A percentile compares a stretch with the other conserved stretches of the same genome.
Evolutionary conservation across 2,888 invertebrate genomes (phyloP).

Genomic region (Scrobipalpa atriplicella): DNA sequence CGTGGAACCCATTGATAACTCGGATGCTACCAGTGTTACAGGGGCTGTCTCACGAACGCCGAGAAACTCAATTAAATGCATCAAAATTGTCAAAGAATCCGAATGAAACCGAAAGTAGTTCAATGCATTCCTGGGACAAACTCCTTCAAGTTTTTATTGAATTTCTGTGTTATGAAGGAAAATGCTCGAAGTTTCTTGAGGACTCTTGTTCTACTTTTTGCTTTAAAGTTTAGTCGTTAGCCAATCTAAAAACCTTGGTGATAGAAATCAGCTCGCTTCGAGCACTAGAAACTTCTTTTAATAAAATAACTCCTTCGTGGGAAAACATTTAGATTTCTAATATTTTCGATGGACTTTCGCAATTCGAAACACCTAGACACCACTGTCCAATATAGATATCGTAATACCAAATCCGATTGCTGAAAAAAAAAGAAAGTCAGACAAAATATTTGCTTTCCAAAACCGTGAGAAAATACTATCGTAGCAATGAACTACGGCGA

Average conservation of each 20-base stretch:
- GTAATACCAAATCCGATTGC: constrained; percentile 45
- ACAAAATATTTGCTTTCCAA: constrained; percentile 65
- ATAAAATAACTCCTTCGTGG: neutral
- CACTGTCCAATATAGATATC: constrained; percentile 3
- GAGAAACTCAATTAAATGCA: constrained; percentile 59
- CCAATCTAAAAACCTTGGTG: neutral
- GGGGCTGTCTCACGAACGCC: constrained; percentile 72
- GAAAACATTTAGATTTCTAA: constrained; percentile 1
- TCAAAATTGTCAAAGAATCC: constrained; percentile 24
- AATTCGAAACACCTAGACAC: neutral
- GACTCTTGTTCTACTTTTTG: neutral
- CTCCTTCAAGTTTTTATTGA: constrained; percentile 5
- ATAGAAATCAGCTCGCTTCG: neutral
- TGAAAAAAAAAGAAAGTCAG: constrained; percentile 65
- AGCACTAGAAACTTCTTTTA: constrained; percentile 1
- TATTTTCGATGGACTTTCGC: constrained; percentile 2
- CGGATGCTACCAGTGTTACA: constrained; percentile 80
- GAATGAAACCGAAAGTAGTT: constrained; percentile 31
- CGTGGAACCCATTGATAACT: constrained; percentile 81
- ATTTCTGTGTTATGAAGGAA: constrained; percentile 1
- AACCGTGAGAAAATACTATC: constrained; percentile 73
- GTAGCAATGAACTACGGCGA: constrained; percentile 20
- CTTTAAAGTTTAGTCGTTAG: neutral
- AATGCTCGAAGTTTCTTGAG: neutral
- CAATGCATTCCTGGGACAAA: constrained; percentile 32